Conservation (phyloP, 37 sponge, comb jelly and placozoan species). For the Beroe ovata region DNA sequence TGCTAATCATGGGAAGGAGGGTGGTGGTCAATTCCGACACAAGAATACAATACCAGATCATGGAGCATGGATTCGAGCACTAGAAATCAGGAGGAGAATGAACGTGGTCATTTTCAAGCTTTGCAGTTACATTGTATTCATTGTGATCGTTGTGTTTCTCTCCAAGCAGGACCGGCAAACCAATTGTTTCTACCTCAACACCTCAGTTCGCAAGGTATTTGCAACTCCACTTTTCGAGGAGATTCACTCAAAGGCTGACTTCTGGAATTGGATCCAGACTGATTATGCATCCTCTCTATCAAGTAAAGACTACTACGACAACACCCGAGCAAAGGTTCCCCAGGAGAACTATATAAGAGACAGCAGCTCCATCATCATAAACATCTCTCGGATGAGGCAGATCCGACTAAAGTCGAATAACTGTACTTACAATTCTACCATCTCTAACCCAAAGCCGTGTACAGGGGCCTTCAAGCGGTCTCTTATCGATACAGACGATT, state of each 20-base stretch:
- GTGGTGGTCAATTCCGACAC: background rate
- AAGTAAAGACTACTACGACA: background rate
- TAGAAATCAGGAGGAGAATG: background rate
- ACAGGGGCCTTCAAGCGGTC: background rate
- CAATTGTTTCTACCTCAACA: conserved; percentile 43
- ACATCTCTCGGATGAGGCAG: conserved; percentile 37
- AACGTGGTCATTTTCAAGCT: background rate
- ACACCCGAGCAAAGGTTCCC: background rate
- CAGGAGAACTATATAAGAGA: conserved; percentile 37
- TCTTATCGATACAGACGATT: background rate
- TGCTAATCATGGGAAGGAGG: background rate
- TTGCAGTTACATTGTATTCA: conserved; percentile 14
- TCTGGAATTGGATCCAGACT: conserved; percentile 23
- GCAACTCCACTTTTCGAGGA: conserved; percentile 1
- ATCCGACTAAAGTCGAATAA: background rate
- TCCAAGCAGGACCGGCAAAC: conserved; percentile 33
- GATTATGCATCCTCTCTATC: conserved; percentile 9
- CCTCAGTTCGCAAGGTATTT: background rate
- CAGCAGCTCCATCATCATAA: conserved; percentile 5
- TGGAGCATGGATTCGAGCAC: background rate
- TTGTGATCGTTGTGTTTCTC: conserved; percentile 3
- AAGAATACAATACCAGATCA: background rate
- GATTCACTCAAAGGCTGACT: background rate
- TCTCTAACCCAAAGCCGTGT: background rate
- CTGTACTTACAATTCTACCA: background rate